phyloP scores from a whole-genome alignment of 2,888 invertebrate genomes.

The Ectemnius lituratus region DNA sequence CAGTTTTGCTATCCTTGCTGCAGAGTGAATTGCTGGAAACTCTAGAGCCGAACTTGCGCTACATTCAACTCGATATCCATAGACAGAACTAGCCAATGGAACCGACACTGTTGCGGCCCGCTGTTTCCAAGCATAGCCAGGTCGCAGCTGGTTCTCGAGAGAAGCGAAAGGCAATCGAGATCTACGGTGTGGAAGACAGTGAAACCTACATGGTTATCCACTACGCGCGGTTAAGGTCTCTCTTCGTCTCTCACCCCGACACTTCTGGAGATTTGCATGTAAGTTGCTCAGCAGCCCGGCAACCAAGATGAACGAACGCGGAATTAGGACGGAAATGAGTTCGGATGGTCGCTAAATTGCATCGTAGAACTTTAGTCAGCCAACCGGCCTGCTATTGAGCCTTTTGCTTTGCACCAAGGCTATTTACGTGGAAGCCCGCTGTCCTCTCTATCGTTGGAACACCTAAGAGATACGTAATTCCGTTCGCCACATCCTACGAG shows the following conservation, averaged over 20 bases:
- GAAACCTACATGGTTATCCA: background rate
- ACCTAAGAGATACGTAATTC: constrained; percentile 7
- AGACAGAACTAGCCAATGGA: too few relatives aligned
- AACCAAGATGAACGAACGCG: constrained; percentile 2
- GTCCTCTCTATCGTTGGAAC: background rate
- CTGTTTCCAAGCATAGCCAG: background rate
- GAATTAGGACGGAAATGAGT: constrained; percentile 10
- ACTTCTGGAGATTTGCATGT: background rate
- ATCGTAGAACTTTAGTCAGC: background rate
- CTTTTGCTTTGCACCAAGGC: background rate
- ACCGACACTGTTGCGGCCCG: too few relatives aligned
- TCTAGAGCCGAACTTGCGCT: too few relatives aligned
- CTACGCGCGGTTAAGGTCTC: background rate
- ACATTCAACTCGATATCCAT: too few relatives aligned
- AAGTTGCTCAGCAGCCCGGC: background rate
- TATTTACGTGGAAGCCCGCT: background rate
- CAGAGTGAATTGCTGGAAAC: too few relatives aligned
- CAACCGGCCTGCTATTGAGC: background rate
- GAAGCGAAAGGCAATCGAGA: constrained; percentile 1
- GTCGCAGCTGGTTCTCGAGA: background rate
- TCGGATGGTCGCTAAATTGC: constrained; percentile 9
- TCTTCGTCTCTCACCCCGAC: background rate
- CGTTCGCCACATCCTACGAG: background rate
- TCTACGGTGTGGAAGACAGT: background rate
- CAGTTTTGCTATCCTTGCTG: background rate